Percentiles rank a stretch among this genome's conserved stretches.
Conservation (phyloP, 2,888 invertebrate species). For the Drosophila niveifrons region DNA sequence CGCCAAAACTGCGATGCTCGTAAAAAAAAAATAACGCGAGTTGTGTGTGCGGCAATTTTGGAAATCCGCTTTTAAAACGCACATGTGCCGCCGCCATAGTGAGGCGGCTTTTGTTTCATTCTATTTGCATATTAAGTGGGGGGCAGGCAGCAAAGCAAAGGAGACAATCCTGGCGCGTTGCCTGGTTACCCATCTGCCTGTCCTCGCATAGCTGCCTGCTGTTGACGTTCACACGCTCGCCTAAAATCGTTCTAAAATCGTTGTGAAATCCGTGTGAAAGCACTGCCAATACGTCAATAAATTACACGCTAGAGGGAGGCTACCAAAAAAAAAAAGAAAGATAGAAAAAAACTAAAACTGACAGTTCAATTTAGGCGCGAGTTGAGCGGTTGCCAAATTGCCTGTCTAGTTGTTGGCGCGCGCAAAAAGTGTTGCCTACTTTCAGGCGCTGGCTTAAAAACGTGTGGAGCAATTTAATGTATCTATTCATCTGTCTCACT, state of each 20-base stretch:
- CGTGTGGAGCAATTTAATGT: not conserved
- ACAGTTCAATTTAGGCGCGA: constrained; percentile 72
- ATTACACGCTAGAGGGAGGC: constrained; percentile 35
- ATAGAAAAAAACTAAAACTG: constrained; percentile 47
- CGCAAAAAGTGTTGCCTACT: constrained; percentile 38
- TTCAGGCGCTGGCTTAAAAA: constrained; percentile 15
- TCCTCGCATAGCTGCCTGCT: constrained; percentile 38
- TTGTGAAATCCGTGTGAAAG: constrained; percentile 43
- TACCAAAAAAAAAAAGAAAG: not conserved
- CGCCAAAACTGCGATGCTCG: constrained; percentile 13
- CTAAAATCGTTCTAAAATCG: constrained; percentile 47
- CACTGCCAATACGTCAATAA: constrained; percentile 72
- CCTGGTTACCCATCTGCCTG: constrained; percentile 12
- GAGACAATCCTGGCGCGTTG: constrained; percentile 12
- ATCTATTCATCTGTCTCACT: not conserved
- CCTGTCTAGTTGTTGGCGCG: constrained; percentile 32
- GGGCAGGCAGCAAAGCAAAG: not conserved
- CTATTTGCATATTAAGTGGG: constrained; percentile 69
- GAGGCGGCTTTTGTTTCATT: constrained; percentile 61
- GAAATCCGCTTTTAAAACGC: constrained; percentile 73
- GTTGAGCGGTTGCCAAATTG: constrained; percentile 47
- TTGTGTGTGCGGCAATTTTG: constrained; percentile 51
- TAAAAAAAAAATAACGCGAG: constrained; percentile 44
- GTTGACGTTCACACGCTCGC: constrained; percentile 63
- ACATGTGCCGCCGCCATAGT: constrained; percentile 41